Conservation (phyloP, 2,797 vertebrate species). For the Poeciliopsis infans region DNA sequence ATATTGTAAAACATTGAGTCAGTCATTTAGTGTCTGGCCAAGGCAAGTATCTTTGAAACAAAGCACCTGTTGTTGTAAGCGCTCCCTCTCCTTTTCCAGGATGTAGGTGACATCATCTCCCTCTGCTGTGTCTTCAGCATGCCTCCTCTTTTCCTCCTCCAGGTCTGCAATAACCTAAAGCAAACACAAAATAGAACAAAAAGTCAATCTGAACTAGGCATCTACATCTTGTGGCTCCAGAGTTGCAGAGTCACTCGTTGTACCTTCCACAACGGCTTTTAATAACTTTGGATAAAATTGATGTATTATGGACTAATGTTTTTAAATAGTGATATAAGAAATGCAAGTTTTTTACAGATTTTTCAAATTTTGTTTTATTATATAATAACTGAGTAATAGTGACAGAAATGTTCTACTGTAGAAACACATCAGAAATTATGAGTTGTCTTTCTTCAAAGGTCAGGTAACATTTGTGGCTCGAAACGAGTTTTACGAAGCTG, state of each 20-base stretch:
- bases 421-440: background rate
- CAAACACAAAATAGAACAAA: slow-evolving; percentile 51
- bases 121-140: slow-evolving; percentile 95
- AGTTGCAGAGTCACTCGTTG: background rate
- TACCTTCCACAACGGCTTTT: background rate
- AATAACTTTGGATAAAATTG: background rate
- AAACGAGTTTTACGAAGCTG: background rate
- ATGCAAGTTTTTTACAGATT: background rate
- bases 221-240: background rate
- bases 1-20: background rate
- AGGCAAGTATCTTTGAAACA: background rate
- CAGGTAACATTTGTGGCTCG: background rate
- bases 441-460: background rate
- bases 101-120: slow-evolving; percentile 98
- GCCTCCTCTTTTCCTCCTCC: slow-evolving; percentile 92
- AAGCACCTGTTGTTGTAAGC: slow-evolving; percentile 92
- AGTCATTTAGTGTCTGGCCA: background rate
- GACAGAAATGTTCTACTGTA: background rate
- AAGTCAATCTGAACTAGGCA: background rate
- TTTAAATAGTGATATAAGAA: background rate
- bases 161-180: slow-evolving; percentile 94
- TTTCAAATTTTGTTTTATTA: background rate
- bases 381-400: background rate
- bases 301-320: background rate
- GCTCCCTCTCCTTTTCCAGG: slow-evolving; percentile 95